Conservation (phyloP, 2,113 vertebrate species). For the Vulpes ferrilata region DNA sequence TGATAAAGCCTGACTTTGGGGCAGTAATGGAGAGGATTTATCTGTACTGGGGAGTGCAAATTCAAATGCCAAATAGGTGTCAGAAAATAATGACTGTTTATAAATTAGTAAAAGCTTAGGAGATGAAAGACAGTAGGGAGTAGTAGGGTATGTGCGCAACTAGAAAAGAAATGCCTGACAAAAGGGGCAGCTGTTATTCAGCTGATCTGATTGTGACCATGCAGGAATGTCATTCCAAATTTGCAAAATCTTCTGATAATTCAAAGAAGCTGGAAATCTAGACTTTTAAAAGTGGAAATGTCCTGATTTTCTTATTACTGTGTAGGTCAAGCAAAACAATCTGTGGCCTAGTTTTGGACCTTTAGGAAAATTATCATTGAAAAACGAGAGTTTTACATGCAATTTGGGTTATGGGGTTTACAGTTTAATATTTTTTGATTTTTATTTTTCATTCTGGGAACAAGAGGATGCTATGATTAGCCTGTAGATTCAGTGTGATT, state of each 20-base stretch:
- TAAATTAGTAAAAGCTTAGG: not conserved
- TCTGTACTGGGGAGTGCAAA: not conserved
- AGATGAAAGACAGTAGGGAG: not conserved
- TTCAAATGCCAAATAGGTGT: not conserved
- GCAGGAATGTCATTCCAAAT: not conserved
- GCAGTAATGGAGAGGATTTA: not conserved
- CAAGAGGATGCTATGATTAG: constrained; percentile 34
- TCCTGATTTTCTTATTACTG: constrained; percentile 35
- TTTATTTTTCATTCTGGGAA: constrained; percentile 33
- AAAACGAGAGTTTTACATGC: constrained; percentile 46
- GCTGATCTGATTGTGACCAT: not conserved
- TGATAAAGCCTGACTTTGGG: not conserved
- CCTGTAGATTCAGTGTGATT: constrained; percentile 31
- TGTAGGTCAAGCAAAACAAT: constrained; percentile 27
- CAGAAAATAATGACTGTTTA: not conserved
- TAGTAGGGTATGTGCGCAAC: not conserved
- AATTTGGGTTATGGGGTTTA: constrained; percentile 34
- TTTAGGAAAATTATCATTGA: constrained; percentile 29
- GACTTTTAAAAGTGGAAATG: not conserved
- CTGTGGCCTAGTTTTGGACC: not conserved
- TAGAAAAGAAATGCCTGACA: not conserved
- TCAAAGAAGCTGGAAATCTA: not conserved
- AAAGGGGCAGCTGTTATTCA: not conserved
- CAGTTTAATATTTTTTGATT: constrained; percentile 64
- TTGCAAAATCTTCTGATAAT: constrained; percentile 15